These are phyloP conservation scores for Camelus dromedarius DNA, from an alignment of 2,113 vertebrate species.

Conservation along the genomic window DNA sequence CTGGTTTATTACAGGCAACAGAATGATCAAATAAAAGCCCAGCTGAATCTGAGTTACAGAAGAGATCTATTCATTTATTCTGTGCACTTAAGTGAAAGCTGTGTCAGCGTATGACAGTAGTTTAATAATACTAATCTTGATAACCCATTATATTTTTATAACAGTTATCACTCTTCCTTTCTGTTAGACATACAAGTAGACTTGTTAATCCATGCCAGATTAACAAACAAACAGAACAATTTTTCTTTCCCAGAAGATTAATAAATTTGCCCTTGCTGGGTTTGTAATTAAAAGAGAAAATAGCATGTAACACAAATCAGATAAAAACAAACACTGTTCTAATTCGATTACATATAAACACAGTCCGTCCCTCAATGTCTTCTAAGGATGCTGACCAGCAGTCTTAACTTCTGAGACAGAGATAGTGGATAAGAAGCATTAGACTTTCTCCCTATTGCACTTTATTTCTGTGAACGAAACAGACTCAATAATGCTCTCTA, in stretches of 20 bases:
- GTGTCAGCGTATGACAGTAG: conserved; percentile 30
- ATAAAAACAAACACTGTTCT: conserved; percentile 18
- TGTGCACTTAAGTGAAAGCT: conserved; percentile 67
- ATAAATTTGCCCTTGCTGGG: conserved; percentile 26
- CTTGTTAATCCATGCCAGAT: conserved; percentile 26
- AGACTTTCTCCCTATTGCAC: neutral
- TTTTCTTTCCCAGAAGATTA: conserved; percentile 25
- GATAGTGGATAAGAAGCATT: neutral
- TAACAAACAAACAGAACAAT: conserved; percentile 17
- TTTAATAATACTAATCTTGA: conserved; percentile 67
- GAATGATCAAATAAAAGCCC: conserved; percentile 79
- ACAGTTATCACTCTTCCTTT: neutral
- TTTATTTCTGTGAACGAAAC: conserved; percentile 27
- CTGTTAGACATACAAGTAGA: neutral
- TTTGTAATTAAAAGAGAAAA: conserved; percentile 69
- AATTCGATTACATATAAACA: neutral
- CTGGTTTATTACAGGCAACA: conserved; percentile 73
- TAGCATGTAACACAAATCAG: neutral
- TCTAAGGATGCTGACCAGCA: neutral
- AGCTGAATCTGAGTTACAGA: conserved; percentile 69
- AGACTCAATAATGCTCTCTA: neutral
- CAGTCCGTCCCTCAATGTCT: neutral
- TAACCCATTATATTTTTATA: conserved; percentile 52
- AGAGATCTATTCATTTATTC: conserved; percentile 69
- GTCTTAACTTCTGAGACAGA: neutral